phyloP scores from a whole-genome alignment of 2,797 vertebrate genomes.

The Sebastes umbrosus region DNA sequence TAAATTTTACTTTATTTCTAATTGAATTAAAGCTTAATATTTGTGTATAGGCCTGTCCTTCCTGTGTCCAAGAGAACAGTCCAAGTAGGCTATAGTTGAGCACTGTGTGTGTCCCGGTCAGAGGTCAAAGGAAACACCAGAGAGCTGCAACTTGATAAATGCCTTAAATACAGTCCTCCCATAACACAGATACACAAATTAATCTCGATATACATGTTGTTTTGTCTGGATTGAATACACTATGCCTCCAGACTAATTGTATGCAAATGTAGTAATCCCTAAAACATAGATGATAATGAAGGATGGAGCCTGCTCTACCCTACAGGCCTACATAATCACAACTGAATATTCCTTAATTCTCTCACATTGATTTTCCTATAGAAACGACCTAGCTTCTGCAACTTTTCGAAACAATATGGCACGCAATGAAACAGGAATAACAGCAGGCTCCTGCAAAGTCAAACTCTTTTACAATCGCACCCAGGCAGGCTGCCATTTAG shows the following conservation, averaged over 20 bases:
- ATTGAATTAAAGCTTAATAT: background rate
- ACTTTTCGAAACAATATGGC: background rate
- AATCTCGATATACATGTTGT: too few relatives aligned
- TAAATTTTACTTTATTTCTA: background rate
- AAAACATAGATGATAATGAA: background rate
- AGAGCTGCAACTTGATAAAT: background rate
- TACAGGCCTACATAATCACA: background rate
- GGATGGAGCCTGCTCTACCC: background rate
- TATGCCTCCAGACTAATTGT: background rate
- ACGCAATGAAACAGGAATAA: background rate
- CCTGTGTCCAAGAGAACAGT: background rate
- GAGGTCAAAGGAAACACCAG: slow-evolving; percentile 1
- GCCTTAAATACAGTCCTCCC: background rate
- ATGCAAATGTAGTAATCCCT: background rate
- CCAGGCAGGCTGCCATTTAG: background rate
- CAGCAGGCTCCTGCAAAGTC: too few relatives aligned
- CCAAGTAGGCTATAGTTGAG: background rate
- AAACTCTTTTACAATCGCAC: background rate
- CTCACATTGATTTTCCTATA: background rate
- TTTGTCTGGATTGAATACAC: too few relatives aligned
- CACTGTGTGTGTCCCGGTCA: background rate
- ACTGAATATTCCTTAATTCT: background rate
- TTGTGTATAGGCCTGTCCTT: background rate
- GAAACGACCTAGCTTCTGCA: background rate
- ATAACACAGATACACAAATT: background rate